phyloP scores from a whole-genome alignment of 2,113 vertebrate species.

The Marcusenius ussheri region DNA sequence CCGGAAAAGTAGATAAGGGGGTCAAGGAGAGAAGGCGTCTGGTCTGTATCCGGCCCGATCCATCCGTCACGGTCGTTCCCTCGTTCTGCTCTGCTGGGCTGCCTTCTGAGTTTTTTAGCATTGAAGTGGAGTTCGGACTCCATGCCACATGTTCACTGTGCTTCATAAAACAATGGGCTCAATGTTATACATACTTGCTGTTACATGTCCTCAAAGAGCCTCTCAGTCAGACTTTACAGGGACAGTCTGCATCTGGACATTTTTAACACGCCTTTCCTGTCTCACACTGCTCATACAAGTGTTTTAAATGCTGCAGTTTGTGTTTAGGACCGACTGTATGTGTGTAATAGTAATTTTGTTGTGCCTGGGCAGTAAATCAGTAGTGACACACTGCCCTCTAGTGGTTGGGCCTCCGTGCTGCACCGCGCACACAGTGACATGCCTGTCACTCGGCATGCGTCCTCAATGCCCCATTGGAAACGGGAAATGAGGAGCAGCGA shows the following conservation, averaged over 20 bases:
- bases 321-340: conserved; percentile 50
- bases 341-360: conserved; percentile 48
- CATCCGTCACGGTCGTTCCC: not conserved
- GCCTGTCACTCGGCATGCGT: not conserved
- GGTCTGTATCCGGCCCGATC: not conserved
- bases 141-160: not conserved
- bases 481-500: conserved; percentile 22
- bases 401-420: conserved; percentile 33
- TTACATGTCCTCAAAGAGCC: not conserved
- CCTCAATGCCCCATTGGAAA: conserved; percentile 44
- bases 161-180: conserved; percentile 1
- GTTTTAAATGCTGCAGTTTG: not conserved
- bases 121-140: not conserved
- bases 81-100: not conserved
- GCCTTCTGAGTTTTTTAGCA: not conserved
- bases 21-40: not conserved
- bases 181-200: not conserved
- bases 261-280: not conserved
- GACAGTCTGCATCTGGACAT: not conserved
- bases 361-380: conserved; percentile 34
- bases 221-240: not conserved
- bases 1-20: not conserved
- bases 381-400: conserved; percentile 64
- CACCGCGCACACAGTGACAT: conserved; percentile 5
- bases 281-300: not conserved